Conservation (phyloP, 2,888 invertebrate genomes). For the Blastobasis adustella region DNA sequence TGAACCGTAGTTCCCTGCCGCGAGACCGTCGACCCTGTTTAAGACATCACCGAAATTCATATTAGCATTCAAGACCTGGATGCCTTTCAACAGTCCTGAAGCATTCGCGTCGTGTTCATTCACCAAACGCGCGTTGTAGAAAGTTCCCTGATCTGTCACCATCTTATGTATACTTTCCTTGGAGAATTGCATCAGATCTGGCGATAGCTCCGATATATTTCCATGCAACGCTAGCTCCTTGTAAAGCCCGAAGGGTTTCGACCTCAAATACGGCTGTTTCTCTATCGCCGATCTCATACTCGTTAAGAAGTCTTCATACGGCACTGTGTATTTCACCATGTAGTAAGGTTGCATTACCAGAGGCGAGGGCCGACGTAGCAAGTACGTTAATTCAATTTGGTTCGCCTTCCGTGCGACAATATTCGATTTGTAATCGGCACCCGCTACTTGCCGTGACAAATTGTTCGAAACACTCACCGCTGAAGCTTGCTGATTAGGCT, state of each 20-base stretch:
- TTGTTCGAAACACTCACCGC: too few species aligned
- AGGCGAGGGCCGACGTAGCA: slow-evolving; percentile 35
- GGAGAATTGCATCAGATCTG: slow-evolving; percentile 28
- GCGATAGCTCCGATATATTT: slow-evolving; percentile 33
- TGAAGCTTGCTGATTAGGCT: too few species aligned
- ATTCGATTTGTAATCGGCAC: slow-evolving; percentile 33
- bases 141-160: slow-evolving; percentile 31
- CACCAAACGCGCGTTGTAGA: slow-evolving; percentile 39
- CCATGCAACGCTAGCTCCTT: slow-evolving; percentile 31
- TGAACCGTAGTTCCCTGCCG: too few species aligned
- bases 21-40: not conserved
- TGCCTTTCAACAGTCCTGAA: slow-evolving; percentile 21
- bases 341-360: slow-evolving; percentile 37
- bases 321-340: slow-evolving; percentile 48
- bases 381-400: slow-evolving; percentile 46
- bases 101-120: slow-evolving; percentile 18
- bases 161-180: slow-evolving; percentile 34
- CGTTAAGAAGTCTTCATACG: slow-evolving; percentile 32
- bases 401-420: slow-evolving; percentile 20
- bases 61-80: slow-evolving; percentile 27
- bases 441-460: too few species aligned
- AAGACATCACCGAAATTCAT: slow-evolving; percentile 20
- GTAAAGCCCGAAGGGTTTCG: slow-evolving; percentile 29
- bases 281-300: slow-evolving; percentile 25
- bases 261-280: slow-evolving; percentile 27